Conservation (phyloP, 2,797 vertebrate genomes). For the Octomys mimax region DNA sequence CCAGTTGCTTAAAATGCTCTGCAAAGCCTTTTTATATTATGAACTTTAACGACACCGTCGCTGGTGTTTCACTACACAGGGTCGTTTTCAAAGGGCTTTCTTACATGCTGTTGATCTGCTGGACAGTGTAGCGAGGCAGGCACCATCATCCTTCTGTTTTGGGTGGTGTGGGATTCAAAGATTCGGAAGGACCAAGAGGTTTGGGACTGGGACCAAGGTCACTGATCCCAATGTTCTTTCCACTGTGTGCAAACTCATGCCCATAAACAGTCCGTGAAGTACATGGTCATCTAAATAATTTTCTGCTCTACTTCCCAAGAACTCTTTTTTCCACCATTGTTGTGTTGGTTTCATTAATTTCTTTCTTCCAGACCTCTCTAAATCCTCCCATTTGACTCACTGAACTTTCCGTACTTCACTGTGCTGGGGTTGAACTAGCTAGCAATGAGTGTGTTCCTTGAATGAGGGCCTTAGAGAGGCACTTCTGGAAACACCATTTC, state of each 20-base stretch:
- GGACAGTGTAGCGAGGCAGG: not conserved
- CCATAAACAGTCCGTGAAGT: conserved; percentile 52
- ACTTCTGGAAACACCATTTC: not conserved
- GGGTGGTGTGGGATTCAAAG: not conserved
- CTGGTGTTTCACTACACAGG: not conserved
- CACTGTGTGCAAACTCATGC: not conserved
- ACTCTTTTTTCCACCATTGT: not conserved
- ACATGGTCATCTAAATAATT: conserved; percentile 62
- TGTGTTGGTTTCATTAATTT: conserved; percentile 46
- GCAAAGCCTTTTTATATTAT: conserved; percentile 5
- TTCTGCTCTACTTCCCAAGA: conserved; percentile 66
- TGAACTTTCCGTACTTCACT: not conserved
- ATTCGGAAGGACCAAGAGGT: not conserved
- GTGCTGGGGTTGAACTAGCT: not conserved
- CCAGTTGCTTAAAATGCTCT: conserved; percentile 1
- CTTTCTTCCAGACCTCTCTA: not conserved
- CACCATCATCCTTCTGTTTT: not conserved
- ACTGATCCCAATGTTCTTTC: not conserved
- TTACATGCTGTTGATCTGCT: not conserved
- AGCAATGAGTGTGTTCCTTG: not conserved
- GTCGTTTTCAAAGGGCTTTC: conserved; percentile 38
- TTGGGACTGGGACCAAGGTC: not conserved
- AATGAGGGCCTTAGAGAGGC: not conserved
- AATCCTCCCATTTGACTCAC: not conserved
- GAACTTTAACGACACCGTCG: not conserved